Base-by-base conservation (phyloP, 2,888 invertebrate species). In the Drosophila mettleri region DNA sequence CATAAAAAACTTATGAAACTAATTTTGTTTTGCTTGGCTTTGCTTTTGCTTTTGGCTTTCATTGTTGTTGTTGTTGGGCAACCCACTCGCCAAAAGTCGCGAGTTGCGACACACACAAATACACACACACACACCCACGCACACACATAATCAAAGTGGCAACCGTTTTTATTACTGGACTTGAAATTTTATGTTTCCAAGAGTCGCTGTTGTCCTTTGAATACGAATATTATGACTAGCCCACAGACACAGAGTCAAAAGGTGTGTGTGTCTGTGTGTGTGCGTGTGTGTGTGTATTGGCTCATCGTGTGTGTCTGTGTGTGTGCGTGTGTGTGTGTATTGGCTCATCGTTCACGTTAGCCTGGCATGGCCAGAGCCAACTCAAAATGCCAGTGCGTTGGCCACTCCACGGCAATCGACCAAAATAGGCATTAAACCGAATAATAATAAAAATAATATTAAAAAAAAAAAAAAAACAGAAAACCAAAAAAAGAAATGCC, bases 1-100 rank as follows among this genome's bases (percentile, higher is more conserved):
- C 88, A 88, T 85, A 85, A 85, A 88, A 85, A 85, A 85, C 85
- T 88, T 88, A 88, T 85, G 87, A 86, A 85, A 85, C 85, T 88
- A 88, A 85, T 85, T 85, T 85, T 80, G 86, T 83, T 88, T 85
- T 88, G 84, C 88, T 77, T 84, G 86, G 64, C 69, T 81, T 87
- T 87, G 59, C 65, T 66, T 70, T 76, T 87, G 87, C 79, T 73
- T 85, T 78, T 78, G 58, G 66, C 68, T 55, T 33, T 29, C 46
- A 36, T 31, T 67, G 59, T 43, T 52, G 14, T 31, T 64, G 57
- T 43, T 49, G 29, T 38, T 67, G 45, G 70, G 69, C 71, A 84
- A 86, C 59, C 69, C 84, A 78, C 66, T 70, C 74, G 45, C 36
- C 63, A 64, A 74, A 86, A 80, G 62, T 74, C 63, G 74, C 55